Percentiles rank a stretch among this genome's conserved stretches.
Evolutionary conservation across 2,797 vertebrate species (phyloP).

Genomic region (Mareca penelope): DNA sequence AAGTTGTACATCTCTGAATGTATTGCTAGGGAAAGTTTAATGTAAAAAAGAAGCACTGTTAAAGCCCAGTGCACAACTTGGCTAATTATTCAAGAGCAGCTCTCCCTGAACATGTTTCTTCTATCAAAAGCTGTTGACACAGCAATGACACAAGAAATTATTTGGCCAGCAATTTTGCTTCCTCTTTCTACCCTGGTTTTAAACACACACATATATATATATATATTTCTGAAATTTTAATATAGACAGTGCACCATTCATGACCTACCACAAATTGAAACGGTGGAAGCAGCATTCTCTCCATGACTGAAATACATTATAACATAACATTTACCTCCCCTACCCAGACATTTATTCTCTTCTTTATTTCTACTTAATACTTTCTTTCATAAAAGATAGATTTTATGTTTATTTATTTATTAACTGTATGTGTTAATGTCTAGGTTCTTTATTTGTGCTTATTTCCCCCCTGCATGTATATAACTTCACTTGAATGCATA

Average conservation of each 20-base stretch:
- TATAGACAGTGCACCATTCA: accelerated
- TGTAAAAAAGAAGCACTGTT: neutral
- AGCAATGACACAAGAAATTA: neutral
- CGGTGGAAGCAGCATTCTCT: neutral
- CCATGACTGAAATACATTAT: neutral
- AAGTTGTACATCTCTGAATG: neutral
- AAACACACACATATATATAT: neutral
- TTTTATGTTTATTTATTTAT: neutral
- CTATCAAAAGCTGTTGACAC: neutral
- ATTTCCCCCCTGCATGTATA: neutral
- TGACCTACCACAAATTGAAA: neutral
- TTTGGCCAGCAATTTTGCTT: neutral
- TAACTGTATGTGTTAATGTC: neutral
- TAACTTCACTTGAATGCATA: neutral
- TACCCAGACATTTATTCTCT: neutral
- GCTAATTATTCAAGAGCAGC: neutral
- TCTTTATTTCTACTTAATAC: neutral
- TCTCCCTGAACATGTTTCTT: neutral
- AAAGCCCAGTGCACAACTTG: neutral
- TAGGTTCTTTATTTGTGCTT: neutral
- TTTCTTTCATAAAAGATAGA: neutral
- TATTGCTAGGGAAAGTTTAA: neutral
- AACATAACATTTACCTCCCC: neutral
- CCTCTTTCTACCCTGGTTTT: neutral
- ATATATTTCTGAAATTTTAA: neutral